Evolutionary conservation across 1,140 invertebrate genomes (phyloP).

Genomic region (Panulirus ornatus): DNA sequence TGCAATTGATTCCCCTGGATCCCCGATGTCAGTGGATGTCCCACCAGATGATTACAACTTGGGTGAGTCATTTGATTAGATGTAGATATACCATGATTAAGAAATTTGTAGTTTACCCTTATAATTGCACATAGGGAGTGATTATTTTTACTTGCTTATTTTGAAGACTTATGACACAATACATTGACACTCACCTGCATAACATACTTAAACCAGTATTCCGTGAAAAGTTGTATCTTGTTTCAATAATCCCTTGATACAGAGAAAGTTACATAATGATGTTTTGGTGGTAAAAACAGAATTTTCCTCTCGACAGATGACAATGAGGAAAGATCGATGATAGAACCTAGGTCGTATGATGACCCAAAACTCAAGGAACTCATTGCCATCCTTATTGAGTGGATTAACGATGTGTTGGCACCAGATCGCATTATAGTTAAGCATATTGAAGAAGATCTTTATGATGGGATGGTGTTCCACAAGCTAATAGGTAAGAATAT

Average conservation of each 20-base stretch:
- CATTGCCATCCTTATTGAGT: conserved; percentile 93
- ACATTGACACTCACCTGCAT: too few relatives aligned
- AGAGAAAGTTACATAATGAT: not conserved
- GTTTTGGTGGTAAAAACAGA: not conserved
- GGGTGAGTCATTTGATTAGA: conserved; percentile 84
- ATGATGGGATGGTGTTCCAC: conserved; percentile 98
- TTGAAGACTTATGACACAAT: too few relatives aligned
- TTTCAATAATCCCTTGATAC: not conserved
- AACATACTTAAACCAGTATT: too few relatives aligned
- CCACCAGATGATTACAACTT: conserved; percentile 95
- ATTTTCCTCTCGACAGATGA: conserved; percentile 84
- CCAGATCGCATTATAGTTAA: conserved; percentile 98
- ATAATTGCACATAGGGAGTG: too few relatives aligned
- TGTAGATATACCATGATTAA: too few relatives aligned
- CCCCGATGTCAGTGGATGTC: conserved; percentile 89
- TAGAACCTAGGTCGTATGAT: conserved; percentile 91
- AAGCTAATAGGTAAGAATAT: conserved; percentile 89
- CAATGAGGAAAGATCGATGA: conserved; percentile 97
- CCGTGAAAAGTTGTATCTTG: not conserved
- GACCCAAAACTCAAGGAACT: conserved; percentile 93
- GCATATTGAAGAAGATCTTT: conserved; percentile 97
- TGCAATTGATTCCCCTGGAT: conserved; percentile 97
- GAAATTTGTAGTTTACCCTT: too few relatives aligned
- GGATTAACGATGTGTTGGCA: conserved; percentile 99
- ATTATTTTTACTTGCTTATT: too few relatives aligned